Base-by-base conservation (phyloP, 1,140 invertebrate species). In the Latrodectus geometricus region DNA sequence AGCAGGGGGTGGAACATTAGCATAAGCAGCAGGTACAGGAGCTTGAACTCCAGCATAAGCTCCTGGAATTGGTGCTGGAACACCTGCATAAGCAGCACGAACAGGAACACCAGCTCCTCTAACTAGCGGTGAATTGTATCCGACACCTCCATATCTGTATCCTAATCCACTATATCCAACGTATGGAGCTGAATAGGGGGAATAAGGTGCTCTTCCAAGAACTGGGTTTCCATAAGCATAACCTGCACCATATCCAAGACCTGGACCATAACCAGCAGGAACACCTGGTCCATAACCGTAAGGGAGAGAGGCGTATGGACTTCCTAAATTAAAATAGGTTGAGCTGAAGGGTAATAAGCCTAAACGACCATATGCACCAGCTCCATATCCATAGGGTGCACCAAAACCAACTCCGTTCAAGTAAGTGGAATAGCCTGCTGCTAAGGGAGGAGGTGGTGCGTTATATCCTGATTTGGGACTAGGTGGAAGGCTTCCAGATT, bases 351-450 rank as follows among this genome's bases (percentile, higher is more conserved):
- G 81, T 8, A 70, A 15, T 8, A 76, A 12, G 12, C 72, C 54
- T n/a, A 49, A 84, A 3, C 82, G 82, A 35, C 54, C 68, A n/a
- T 54, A 84, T n/a, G 78, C 9, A 8, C 48, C 35, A 23, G 35
- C 54, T 17, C 69, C 50, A 12, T 68, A 74, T 9, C n/a, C 83
- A 17, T 56, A 66, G n/a, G n/a, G n/a, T n/a, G n/a, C n/a, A n/a
- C n/a, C n/a, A n/a, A n/a, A n/a, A 14, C 82, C 82, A 52, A 77
- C n/a, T 14, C 21, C 35, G 9, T 20, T 77, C 11, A 85, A 35
- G 74, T 85, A 85, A 20, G 48, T 61, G 12, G 83, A 9, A 17
- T 85, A 85, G 11, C 17, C 69, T 20, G 81, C 70, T 12, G 54
- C 21, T 15, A 83, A 15, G 4, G 80, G 11, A 66, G 82, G 82